phyloP scores from a whole-genome alignment of 64 coral and sea anemone species.

The Trachythela sp. region DNA sequence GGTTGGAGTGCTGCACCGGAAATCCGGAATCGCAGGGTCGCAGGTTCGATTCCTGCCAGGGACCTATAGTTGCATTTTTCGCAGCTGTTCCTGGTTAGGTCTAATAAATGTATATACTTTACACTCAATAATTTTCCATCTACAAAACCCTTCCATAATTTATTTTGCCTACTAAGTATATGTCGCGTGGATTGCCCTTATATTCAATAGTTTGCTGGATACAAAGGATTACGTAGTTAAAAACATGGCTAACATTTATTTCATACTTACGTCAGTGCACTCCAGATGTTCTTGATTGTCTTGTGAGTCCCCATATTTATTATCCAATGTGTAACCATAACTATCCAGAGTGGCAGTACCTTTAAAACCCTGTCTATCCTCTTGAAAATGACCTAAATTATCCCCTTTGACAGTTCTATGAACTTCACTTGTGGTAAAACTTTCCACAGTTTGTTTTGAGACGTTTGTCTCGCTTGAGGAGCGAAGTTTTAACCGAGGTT shows the following conservation, averaged over 20 bases:
- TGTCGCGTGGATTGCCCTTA: too few relatives aligned
- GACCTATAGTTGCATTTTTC: too few relatives aligned
- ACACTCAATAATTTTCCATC: too few relatives aligned
- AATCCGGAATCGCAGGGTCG: too few relatives aligned
- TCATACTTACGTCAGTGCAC: conserved; percentile 11
- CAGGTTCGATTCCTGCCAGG: too few relatives aligned
- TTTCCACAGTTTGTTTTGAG: background rate
- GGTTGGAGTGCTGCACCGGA: too few relatives aligned
- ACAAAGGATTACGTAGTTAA: background rate
- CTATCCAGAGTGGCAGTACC: background rate
- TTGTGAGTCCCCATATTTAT: background rate
- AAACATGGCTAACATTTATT: background rate
- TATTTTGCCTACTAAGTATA: too few relatives aligned
- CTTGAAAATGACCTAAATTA: background rate
- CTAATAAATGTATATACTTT: too few relatives aligned
- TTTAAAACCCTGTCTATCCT: background rate
- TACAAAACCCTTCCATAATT: too few relatives aligned
- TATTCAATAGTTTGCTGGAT: too few relatives aligned
- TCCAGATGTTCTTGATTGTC: background rate
- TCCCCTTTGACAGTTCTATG: background rate
- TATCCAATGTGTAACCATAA: background rate
- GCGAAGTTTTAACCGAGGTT: background rate
- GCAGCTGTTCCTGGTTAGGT: too few relatives aligned
- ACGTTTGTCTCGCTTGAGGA: background rate
- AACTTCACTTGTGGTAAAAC: background rate